Conservation (phyloP, 2,113 vertebrate genomes). For the Alligator mississippiensis region DNA sequence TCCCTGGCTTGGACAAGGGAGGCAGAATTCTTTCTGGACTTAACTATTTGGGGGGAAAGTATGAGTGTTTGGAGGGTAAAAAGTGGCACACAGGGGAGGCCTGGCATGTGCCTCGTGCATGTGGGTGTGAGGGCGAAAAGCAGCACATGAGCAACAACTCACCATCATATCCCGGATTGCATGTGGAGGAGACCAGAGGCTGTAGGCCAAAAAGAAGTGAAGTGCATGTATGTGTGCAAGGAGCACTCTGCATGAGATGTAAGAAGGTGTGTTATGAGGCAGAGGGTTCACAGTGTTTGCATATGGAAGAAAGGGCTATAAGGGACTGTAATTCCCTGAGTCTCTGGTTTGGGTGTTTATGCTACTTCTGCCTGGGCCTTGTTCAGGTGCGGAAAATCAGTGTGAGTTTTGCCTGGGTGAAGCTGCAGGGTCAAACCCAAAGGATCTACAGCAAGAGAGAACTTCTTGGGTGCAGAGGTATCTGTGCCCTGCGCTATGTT, state of each 20-base stretch:
- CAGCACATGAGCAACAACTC: fast-evolving
- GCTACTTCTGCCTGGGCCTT: neutral
- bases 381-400: neutral
- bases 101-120: neutral
- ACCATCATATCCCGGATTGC: neutral
- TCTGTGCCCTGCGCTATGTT: neutral
- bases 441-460: neutral
- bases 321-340: fast-evolving
- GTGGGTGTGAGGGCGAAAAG: neutral
- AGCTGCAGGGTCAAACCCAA: neutral
- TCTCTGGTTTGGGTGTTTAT: neutral
- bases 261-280: neutral
- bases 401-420: too few relatives aligned
- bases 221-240: neutral
- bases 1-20: neutral
- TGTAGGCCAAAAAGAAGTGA: neutral
- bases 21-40: too few relatives aligned
- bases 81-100: fast-evolving
- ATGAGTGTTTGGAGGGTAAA: neutral
- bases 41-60: neutral
- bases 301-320: neutral
- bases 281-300: fast-evolving
- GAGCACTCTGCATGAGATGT: neutral
- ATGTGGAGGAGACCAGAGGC: too few relatives aligned
- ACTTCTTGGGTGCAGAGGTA: neutral